Evolutionary conservation across 2,113 vertebrate species (phyloP), one percentile per base, ranked within the genome.

Genomic region (Sinocyclocheilus anshuiensis): DNA sequence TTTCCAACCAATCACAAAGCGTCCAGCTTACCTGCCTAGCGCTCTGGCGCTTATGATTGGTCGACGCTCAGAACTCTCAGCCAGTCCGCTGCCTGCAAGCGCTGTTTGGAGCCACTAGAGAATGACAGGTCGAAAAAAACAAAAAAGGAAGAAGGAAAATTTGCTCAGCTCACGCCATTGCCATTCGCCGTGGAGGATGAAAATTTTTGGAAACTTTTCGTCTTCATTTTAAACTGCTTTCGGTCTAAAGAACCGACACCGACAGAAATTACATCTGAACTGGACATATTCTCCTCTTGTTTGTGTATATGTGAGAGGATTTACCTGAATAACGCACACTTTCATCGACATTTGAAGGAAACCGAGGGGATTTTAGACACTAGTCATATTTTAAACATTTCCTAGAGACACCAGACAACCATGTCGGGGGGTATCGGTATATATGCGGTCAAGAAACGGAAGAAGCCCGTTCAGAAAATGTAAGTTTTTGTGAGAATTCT

Each of bases 391-490:
- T 75, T 82, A 39, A 53, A 59, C 18, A 79, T 83, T 87, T 86
- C 59, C 63, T 29, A 26, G 9, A 1, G 45, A 57, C 18, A 36
- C 4, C 83, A 36, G 7, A 5, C 45, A 81, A 89, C n/a, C 83
- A 94, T 94, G 93, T 79, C 92, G 90, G 69, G 87, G 48, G 92
- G 88, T 87, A 89, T 90, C 16, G 90, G 92, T 33, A 91, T 91
- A 2, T 95, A 95, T 84, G 94, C 94, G 1, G 92, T 78, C 33
- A 95, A 94, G 93, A 95, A 95, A 90, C 92, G 94, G 84, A 95
- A 95, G 93, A 95, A 95, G 91, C 94, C 94, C 77, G 93, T 95
- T 13, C 94, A 95, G 92, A 95, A 95, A 93, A 91, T 93, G 94
- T 95, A 88, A 95, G 94, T 87, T 29, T 55, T 67, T 80, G n/a